phyloP scores from a whole-genome alignment of 2,113 vertebrate genomes.

The Prunella fulvescens region DNA sequence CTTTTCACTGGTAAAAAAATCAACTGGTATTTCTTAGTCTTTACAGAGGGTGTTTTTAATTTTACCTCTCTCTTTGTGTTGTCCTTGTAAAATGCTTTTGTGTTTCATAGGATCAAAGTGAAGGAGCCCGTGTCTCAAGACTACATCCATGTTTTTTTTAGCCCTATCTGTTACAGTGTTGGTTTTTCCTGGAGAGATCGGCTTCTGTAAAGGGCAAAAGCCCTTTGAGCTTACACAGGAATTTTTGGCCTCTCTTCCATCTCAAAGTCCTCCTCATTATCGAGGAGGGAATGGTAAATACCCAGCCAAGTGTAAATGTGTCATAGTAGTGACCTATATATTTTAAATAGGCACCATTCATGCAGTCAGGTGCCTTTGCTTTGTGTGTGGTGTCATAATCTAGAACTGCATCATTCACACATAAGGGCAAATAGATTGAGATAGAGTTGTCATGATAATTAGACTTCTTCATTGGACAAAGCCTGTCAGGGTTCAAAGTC shows the following conservation, averaged over 20 bases:
- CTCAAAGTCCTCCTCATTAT: not conserved
- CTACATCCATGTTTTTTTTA: not conserved
- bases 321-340: not conserved
- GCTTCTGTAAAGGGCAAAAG: not conserved
- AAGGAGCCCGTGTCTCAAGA: not conserved
- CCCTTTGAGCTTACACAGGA: not conserved
- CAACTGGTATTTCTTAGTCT: not conserved
- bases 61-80: not conserved
- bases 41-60: not conserved
- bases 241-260: not conserved
- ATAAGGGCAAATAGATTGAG: not conserved
- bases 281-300: not conserved
- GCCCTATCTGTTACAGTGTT: not conserved
- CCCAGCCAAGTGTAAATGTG: not conserved
- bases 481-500: not conserved
- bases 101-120: not conserved
- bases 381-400: not conserved
- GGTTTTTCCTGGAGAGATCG: not conserved
- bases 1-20: not conserved
- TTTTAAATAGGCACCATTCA: not conserved
- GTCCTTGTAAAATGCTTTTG: not conserved
- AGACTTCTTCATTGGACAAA: not conserved
- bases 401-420: not conserved
- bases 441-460: not conserved
- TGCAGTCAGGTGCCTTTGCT: not conserved